Conservation (phyloP, 2,797 vertebrate genomes). For the Pteropus rufus region DNA sequence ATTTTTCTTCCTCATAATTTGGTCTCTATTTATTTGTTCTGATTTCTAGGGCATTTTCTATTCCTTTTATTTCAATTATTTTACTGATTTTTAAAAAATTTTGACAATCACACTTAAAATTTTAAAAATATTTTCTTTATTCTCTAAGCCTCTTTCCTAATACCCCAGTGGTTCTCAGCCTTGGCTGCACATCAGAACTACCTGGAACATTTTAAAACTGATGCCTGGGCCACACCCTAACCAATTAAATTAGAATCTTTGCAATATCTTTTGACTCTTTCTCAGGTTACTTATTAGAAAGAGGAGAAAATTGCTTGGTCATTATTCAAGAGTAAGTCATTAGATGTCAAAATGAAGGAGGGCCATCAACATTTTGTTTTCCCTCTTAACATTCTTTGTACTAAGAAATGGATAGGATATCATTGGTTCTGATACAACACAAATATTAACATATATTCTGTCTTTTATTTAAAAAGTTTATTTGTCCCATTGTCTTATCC, state of each 20-base stretch:
- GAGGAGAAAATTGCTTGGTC: background rate
- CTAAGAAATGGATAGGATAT: background rate
- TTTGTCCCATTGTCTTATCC: background rate
- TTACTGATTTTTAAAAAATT: background rate
- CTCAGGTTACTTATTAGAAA: background rate
- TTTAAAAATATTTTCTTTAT: background rate
- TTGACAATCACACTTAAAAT: background rate
- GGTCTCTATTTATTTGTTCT: background rate
- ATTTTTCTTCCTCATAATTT: background rate
- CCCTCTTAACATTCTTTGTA: background rate
- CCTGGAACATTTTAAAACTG: background rate
- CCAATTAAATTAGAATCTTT: background rate
- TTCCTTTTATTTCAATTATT: background rate
- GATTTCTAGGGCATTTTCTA: background rate
- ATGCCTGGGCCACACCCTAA: background rate
- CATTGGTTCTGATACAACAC: background rate
- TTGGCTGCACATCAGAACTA: background rate
- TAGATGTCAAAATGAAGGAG: background rate
- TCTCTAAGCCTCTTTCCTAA: background rate
- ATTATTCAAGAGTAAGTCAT: constrained; percentile 19
- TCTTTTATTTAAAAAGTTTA: background rate
- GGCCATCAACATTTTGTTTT: background rate
- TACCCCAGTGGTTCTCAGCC: background rate
- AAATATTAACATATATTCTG: background rate
- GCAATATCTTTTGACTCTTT: background rate